These are phyloP conservation scores for Macrotis lagotis DNA, from an alignment of 2,113 vertebrate genomes.

Conservation along the genomic window DNA sequence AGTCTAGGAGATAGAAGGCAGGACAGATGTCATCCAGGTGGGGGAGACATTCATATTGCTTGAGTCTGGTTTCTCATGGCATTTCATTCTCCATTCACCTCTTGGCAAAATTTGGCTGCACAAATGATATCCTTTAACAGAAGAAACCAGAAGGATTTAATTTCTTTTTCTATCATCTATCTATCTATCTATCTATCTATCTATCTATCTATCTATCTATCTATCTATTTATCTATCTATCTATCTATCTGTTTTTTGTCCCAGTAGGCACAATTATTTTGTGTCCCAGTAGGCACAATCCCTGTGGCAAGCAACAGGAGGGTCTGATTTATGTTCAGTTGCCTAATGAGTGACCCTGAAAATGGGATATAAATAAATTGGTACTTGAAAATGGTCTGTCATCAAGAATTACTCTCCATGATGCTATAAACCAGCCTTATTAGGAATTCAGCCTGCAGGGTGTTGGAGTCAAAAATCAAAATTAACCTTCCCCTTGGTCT, in stretches of 20 bases:
- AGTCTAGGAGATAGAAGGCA: neutral
- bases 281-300: constrained; percentile 23
- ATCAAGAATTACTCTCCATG: constrained; percentile 53
- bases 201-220: neutral
- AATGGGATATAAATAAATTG: constrained; percentile 59
- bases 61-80: neutral
- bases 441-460: constrained; percentile 54
- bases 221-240: neutral
- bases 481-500: constrained; percentile 24
- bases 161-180: too few relatives aligned
- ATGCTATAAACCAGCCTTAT: constrained; percentile 43
- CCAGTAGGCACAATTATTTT: too few relatives aligned
- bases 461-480: constrained; percentile 63
- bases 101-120: neutral
- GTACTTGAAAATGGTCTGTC: constrained; percentile 71
- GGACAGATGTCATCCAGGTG: neutral
- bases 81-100: neutral
- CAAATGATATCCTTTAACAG: neutral
- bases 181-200: neutral
- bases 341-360: constrained; percentile 60
- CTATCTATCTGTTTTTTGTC: neutral
- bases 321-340: constrained; percentile 42
- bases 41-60: neutral
- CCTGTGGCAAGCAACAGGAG: neutral
- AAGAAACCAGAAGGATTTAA: neutral